A percentile compares a stretch with the other conserved stretches of the same genome.
Conservation (phyloP, 2,113 vertebrate genomes). For the human region DNA sequence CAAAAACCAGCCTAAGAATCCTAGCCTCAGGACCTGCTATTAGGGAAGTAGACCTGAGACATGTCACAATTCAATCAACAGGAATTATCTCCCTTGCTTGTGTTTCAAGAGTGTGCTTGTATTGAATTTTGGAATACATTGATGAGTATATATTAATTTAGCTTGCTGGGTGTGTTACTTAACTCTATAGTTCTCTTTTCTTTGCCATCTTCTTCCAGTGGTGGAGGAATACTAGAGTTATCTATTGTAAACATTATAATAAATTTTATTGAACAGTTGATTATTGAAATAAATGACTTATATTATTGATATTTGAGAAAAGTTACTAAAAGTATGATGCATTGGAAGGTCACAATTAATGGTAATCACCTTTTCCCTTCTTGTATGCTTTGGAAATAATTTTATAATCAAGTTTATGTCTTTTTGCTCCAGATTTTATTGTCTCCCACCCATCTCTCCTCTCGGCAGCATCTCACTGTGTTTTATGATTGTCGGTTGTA, state of each 20-base stretch:
- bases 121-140: neutral
- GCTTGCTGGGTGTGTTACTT: neutral
- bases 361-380: neutral
- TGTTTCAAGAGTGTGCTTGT: neutral
- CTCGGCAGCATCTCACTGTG: conserved; percentile 7
- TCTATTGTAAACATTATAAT: neutral
- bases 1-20: neutral
- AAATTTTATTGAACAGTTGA: neutral
- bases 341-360: neutral
- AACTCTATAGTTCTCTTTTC: neutral
- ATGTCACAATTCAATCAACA: neutral
- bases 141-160: neutral
- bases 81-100: neutral
- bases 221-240: neutral
- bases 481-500: conserved; percentile 28
- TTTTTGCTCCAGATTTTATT: conserved; percentile 35
- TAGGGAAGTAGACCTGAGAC: neutral
- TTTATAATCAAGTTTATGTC: conserved; percentile 36
- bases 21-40: neutral
- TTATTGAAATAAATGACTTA: neutral
- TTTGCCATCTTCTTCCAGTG: neutral
- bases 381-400: conserved; percentile 45
- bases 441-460: neutral
- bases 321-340: neutral
- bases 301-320: conserved; percentile 37